Evolutionary conservation across 2,113 vertebrate species (phyloP).

Genomic region (Orthonyx spaldingii): DNA sequence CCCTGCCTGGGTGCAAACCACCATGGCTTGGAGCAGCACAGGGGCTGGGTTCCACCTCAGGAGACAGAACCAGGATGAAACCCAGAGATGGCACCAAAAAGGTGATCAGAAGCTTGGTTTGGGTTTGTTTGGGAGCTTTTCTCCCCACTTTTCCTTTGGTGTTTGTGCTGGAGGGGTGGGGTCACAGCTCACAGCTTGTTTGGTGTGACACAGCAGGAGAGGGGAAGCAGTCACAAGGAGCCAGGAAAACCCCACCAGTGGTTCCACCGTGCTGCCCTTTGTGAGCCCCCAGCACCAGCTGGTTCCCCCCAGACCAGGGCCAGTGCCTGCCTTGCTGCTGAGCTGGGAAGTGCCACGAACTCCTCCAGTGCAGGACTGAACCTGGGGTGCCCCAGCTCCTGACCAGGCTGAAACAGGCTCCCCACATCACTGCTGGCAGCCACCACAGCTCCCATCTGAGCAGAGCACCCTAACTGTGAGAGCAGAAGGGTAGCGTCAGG

Average conservation of each 20-base stretch:
- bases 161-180: not conserved
- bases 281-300: accelerated
- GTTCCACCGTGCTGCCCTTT: too few species aligned
- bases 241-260: accelerated
- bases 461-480: not conserved
- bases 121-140: not conserved
- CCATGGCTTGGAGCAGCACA: not conserved
- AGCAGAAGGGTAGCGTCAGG: not conserved
- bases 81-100: not conserved
- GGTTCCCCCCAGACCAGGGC: not conserved
- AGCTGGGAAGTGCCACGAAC: not conserved
- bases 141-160: accelerated
- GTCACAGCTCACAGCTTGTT: not conserved
- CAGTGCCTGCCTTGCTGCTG: not conserved
- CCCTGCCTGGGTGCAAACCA: too few species aligned
- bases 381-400: not conserved
- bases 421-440: not conserved
- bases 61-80: not conserved
- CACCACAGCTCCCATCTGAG: not conserved
- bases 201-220: not conserved
- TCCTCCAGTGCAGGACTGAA: not conserved
- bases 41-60: not conserved
- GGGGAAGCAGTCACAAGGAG: not conserved
- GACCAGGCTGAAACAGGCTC: not conserved
- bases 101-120: not conserved